Percentiles rank a stretch among this genome's conserved stretches.
phyloP scores from a whole-genome alignment of 2,888 invertebrate genomes.

The Lithophane leautieri region DNA sequence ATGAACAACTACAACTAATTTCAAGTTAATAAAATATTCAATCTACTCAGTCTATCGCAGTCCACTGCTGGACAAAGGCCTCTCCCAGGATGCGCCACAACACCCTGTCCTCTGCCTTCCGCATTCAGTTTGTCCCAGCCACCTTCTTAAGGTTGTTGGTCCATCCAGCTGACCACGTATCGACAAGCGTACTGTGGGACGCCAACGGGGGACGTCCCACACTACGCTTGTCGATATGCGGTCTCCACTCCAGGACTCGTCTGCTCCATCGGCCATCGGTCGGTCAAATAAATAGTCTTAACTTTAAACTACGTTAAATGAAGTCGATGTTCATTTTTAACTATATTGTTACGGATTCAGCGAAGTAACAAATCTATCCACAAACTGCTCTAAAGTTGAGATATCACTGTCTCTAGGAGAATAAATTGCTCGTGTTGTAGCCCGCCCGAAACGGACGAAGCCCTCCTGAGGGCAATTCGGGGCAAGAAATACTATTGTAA shows the following conservation, averaged over 20 bases:
- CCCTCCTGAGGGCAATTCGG: slow-evolving; percentile 53
- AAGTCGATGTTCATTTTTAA: slow-evolving; percentile 16
- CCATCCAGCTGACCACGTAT: too few relatives aligned
- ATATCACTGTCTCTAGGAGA: slow-evolving; percentile 58
- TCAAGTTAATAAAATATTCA: too few relatives aligned
- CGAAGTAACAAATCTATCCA: slow-evolving; percentile 58
- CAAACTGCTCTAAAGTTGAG: slow-evolving; percentile 52
- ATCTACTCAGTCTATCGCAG: too few relatives aligned
- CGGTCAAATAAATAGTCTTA: not conserved
- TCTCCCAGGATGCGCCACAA: too few relatives aligned
- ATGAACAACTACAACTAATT: too few relatives aligned
- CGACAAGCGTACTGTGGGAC: too few relatives aligned
- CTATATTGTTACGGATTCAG: slow-evolving; percentile 35
- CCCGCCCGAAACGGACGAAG: slow-evolving; percentile 37
- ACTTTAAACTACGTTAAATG: slow-evolving; percentile 2
- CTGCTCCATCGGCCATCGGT: not conserved
- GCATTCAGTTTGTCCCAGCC: too few relatives aligned
- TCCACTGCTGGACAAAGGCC: too few relatives aligned
- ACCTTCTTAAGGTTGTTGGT: too few relatives aligned
- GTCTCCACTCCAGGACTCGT: not conserved
- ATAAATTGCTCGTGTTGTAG: slow-evolving; percentile 62
- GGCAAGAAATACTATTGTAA: slow-evolving; percentile 54
- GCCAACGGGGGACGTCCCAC: too few relatives aligned
- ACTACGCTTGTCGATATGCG: too few relatives aligned
- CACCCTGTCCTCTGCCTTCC: too few relatives aligned